phyloP scores from a whole-genome alignment of 2,113 vertebrate genomes.

The Forbesichthys agassizii region DNA sequence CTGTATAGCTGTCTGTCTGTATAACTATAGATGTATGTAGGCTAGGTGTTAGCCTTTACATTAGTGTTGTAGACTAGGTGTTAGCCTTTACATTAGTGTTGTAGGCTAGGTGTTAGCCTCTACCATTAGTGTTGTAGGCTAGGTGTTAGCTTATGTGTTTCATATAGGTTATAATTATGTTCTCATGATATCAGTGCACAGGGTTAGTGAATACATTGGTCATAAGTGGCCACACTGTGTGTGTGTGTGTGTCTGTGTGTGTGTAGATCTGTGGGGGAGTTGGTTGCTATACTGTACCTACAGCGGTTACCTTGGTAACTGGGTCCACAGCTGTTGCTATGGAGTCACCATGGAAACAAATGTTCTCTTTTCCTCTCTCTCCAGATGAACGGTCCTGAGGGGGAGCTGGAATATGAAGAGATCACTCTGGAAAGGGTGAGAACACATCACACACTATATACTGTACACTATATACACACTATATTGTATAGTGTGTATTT shows the following conservation, averaged over 20 bases:
- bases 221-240: not conserved
- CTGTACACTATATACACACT: not conserved
- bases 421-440: conserved; percentile 89
- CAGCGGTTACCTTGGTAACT: conserved; percentile 65
- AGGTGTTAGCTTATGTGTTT: too few relatives aligned
- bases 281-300: conserved; percentile 50
- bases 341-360: conserved; percentile 61
- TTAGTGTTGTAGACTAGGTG: too few relatives aligned
- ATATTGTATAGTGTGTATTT: not conserved
- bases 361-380: conserved; percentile 35
- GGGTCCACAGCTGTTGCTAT: conserved; percentile 68
- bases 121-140: too few relatives aligned
- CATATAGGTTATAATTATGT: too few relatives aligned
- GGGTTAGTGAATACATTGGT: too few relatives aligned
- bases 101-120: too few relatives aligned
- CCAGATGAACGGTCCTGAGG: conserved; percentile 89
- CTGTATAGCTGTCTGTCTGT: too few relatives aligned
- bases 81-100: too few relatives aligned
- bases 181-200: too few relatives aligned
- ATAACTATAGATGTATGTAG: too few relatives aligned
- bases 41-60: too few relatives aligned
- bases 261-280: conserved; percentile 10
- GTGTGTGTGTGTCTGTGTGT: conserved; percentile 3
- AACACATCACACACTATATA: not conserved
- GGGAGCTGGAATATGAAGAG: conserved; percentile 90